Percentiles rank a stretch among this genome's conserved stretches.
Evolutionary conservation across 2,797 vertebrate genomes (phyloP).

Genomic region (Myotis vivesi): DNA sequence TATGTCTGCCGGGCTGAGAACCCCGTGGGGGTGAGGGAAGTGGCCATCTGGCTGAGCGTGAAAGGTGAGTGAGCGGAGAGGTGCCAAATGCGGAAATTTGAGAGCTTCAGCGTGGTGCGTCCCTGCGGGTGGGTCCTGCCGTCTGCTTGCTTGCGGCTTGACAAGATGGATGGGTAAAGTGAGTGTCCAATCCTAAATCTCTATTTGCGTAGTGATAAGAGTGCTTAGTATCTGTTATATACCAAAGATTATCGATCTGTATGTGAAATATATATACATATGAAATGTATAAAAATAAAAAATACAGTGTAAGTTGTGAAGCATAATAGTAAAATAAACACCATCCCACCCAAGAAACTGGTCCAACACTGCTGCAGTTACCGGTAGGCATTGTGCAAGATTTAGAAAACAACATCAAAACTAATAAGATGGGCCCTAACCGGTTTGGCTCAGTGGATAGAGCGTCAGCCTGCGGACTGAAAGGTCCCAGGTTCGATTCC

Average conservation of each 20-base stretch:
- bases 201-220: not conserved
- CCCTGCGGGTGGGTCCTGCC: not conserved
- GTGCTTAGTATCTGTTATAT: not conserved
- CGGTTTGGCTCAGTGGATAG: too few species aligned
- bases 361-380: not conserved
- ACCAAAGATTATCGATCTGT: not conserved
- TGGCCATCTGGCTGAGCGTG: conserved; percentile 90
- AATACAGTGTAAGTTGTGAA: not conserved
- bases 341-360: not conserved
- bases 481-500: too few species aligned
- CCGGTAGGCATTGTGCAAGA: not conserved
- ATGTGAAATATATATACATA: not conserved
- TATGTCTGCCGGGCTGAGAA: conserved; percentile 94
- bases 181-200: not conserved
- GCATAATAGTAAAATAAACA: not conserved
- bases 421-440: not conserved
- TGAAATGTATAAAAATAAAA: not conserved
- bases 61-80: conserved; percentile 84
- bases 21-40: conserved; percentile 82
- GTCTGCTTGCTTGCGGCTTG: not conserved
- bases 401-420: not conserved
- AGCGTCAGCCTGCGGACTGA: too few species aligned
- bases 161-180: not conserved
- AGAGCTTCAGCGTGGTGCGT: not conserved
- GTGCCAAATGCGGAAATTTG: not conserved